Percentiles rank a stretch among this genome's conserved stretches.
Evolutionary conservation across 2,888 invertebrate species (phyloP).

Genomic region (Arctia plantaginis): DNA sequence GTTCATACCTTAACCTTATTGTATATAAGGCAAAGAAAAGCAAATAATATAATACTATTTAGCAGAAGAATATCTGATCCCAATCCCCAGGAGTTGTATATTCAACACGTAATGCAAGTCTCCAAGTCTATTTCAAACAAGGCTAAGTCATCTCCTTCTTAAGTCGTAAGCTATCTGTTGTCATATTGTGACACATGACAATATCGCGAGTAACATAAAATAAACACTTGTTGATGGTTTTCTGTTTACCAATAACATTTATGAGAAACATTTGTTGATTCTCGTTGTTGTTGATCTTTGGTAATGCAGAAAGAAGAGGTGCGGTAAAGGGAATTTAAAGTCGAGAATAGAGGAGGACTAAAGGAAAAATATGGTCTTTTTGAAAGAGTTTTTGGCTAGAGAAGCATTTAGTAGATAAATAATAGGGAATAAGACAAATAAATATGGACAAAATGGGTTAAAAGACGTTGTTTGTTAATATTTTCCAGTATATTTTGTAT

Average conservation of each 20-base stretch:
- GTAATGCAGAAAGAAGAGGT: not conserved
- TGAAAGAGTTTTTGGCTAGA: not conserved
- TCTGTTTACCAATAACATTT: constrained; percentile 17
- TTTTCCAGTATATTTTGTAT: too few species aligned
- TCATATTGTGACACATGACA: not conserved
- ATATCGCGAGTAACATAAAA: constrained; percentile 1
- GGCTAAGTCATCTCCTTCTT: not conserved
- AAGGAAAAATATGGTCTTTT: not conserved
- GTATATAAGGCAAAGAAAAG: too few species aligned
- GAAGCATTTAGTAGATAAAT: not conserved
- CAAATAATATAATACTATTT: not conserved
- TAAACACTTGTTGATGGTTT: constrained; percentile 45
- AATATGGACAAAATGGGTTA: not conserved
- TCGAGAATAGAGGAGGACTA: not conserved
- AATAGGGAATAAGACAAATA: not conserved
- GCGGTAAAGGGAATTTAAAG: not conserved
- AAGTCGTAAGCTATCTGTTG: not conserved
- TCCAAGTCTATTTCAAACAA: not conserved
- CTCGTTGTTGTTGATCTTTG: not conserved
- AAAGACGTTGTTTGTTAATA: not conserved
- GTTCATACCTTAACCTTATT: too few species aligned
- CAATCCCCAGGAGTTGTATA: not conserved
- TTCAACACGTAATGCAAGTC: not conserved
- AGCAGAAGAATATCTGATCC: not conserved
- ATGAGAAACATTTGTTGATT: not conserved